A percentile compares a stretch with the other conserved stretches of the same genome.
Conservation (phyloP, 2,113 vertebrate species). For the Phaethornis superciliosus region DNA sequence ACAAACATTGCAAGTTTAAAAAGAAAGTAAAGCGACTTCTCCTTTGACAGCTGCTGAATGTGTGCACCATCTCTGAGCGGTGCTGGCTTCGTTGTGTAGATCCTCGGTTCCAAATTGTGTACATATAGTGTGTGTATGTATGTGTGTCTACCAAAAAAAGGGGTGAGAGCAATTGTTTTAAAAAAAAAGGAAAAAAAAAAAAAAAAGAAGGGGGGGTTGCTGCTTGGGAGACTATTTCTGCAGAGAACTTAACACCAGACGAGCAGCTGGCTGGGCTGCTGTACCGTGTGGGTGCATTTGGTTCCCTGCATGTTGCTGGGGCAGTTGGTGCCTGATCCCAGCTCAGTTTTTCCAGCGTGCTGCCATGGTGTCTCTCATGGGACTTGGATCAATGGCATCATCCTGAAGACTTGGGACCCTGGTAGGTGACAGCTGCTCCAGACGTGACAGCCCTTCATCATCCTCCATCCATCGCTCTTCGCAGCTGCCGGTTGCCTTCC, state of each 20-base stretch:
- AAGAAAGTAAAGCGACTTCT: conserved; percentile 77
- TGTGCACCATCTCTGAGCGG: conserved; percentile 1
- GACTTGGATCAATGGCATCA: rapidly evolving
- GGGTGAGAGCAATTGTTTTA: conserved; percentile 3
- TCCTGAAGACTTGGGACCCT: not conserved
- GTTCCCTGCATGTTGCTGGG: not conserved
- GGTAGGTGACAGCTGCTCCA: rapidly evolving
- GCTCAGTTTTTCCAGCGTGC: not conserved
- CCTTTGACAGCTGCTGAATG: conserved; percentile 72
- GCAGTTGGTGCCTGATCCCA: rapidly evolving
- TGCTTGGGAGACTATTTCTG: not conserved
- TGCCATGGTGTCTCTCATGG: not conserved
- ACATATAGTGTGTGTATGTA: not conserved
- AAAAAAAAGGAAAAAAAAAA: not conserved
- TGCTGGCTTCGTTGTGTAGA: not conserved
- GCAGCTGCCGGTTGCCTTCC: not conserved
- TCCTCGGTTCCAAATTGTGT: not conserved
- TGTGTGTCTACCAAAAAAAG: conserved; percentile 10
- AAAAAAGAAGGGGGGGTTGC: not conserved
- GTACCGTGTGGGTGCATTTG: not conserved
- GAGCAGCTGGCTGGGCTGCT: not conserved
- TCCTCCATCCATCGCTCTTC: not conserved
- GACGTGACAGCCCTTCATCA: not conserved
- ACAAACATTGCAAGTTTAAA: conserved; percentile 83
- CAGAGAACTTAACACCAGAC: not conserved